phyloP scores from a whole-genome alignment of 2,797 vertebrate species.

The Epinephelus malabaricus region DNA sequence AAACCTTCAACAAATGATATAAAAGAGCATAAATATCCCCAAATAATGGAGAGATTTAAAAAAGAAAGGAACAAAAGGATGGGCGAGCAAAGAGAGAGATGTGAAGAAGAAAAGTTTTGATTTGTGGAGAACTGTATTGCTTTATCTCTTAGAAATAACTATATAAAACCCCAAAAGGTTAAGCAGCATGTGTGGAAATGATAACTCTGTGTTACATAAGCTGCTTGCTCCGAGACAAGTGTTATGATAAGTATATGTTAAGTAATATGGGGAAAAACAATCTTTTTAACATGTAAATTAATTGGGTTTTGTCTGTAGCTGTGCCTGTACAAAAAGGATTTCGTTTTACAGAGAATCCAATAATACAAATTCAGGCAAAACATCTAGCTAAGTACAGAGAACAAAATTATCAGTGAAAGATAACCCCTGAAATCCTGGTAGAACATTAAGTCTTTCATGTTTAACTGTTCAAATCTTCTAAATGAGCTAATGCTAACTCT shows the following conservation, averaged over 20 bases:
- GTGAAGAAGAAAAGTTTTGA: background rate
- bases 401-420: background rate
- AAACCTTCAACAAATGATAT: background rate
- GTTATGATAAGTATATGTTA: background rate
- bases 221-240: background rate
- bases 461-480: no score
- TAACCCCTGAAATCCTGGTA: no score
- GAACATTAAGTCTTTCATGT: no score
- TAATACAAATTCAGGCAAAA: background rate
- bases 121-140: background rate
- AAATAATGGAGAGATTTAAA: background rate
- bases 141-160: conserved; percentile 6
- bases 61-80: background rate
- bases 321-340: background rate
- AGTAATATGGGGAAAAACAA: background rate
- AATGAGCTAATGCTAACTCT: no score
- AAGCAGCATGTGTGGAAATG: background rate
- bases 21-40: background rate
- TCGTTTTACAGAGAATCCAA: background rate
- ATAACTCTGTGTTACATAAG: conserved; percentile 9
- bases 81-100: background rate
- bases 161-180: conserved; percentile 13
- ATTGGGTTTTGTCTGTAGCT: background rate
- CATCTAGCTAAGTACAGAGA: background rate
- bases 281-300: background rate